Evolutionary conservation across 1,140 invertebrate species (phyloP).

Genomic region (Papilio xuthus): DNA sequence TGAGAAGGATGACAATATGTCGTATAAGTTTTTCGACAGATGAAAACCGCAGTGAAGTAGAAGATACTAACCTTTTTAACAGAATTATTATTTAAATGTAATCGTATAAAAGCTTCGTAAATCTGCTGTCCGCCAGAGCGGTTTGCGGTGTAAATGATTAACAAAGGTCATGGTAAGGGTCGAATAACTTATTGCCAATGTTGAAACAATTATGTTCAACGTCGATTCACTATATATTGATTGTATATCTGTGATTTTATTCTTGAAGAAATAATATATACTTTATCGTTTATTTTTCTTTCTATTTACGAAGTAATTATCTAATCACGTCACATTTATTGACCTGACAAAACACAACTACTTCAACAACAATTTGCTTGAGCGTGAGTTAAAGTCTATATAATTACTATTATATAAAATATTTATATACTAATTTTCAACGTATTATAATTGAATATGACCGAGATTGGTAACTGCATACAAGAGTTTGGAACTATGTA

Average conservation of each 20-base stretch:
- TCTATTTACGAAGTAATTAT: not conserved
- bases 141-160: constrained; percentile 16
- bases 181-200: constrained; percentile 16
- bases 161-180: constrained; percentile 7
- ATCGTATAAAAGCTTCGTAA: constrained; percentile 15
- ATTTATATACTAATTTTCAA: not conserved
- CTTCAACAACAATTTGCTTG: no score
- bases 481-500: not conserved
- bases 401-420: not conserved
- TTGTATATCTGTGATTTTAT: not conserved
- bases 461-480: constrained; percentile 7
- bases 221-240: not conserved
- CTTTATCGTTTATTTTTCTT: not conserved
- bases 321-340: not conserved
- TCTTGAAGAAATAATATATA: not conserved
- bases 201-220: not conserved
- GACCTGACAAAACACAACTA: no score
- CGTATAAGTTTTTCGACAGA: no score
- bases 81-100: not conserved
- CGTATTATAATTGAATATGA: constrained; percentile 10
- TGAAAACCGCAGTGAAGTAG: not conserved
- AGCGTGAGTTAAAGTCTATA: no score
- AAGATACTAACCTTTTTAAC: not conserved
- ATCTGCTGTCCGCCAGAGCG: not conserved
- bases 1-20: no score